These are phyloP conservation scores for Scaptomyza parva DNA, from an alignment of 2,888 invertebrate genomes.

Conservation along the genomic window DNA sequence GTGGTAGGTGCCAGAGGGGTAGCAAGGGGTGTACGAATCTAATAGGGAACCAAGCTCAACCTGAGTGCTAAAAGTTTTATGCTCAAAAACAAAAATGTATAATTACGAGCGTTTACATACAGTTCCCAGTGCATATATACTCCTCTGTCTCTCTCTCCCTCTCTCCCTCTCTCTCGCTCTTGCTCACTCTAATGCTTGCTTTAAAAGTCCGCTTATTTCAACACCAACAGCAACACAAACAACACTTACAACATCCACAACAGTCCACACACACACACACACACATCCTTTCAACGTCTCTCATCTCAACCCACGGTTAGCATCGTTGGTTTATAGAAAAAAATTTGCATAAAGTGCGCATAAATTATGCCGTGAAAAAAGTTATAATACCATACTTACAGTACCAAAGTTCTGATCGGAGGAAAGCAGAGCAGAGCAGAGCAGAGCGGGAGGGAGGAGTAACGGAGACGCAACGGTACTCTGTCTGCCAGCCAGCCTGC, in stretches of 20 bases:
- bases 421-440: too few species aligned
- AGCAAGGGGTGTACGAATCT: slow-evolving; percentile 1
- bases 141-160: neutral
- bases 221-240: slow-evolving; percentile 9
- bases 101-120: slow-evolving; percentile 71
- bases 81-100: slow-evolving; percentile 67
- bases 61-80: slow-evolving; percentile 50
- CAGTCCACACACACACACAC: slow-evolving; percentile 55
- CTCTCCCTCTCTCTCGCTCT: neutral
- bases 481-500: slow-evolving; percentile 20
- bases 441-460: too few species aligned
- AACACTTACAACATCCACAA: slow-evolving; percentile 31
- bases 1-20: neutral
- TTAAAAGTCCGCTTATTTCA: slow-evolving; percentile 38
- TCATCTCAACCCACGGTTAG: slow-evolving; percentile 40
- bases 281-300: slow-evolving; percentile 50
- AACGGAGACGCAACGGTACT: slow-evolving; percentile 12
- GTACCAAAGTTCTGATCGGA: slow-evolving; percentile 20
- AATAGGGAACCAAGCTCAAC: slow-evolving; percentile 33
- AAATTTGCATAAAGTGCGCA: slow-evolving; percentile 81
- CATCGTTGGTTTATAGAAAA: slow-evolving; percentile 75
- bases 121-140: slow-evolving; percentile 27
- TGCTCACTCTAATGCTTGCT: slow-evolving; percentile 22
- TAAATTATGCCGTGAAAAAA: slow-evolving; percentile 80
- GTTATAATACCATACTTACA: slow-evolving; percentile 81